Base-by-base conservation (phyloP, 2,888 invertebrate genomes). In the Pyrgus malvae region DNA sequence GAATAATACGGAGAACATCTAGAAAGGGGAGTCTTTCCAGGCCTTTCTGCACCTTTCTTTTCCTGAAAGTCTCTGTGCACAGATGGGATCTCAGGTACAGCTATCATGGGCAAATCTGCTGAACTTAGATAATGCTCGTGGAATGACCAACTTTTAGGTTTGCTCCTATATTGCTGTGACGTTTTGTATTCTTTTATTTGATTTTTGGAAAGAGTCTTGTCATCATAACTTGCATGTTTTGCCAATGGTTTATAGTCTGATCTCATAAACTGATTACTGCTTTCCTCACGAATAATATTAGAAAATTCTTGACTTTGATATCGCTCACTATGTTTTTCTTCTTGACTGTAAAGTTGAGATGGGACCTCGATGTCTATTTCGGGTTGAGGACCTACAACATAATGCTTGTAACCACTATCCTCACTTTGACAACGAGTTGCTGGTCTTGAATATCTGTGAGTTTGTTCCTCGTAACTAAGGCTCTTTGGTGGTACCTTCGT, bases 1-100 rank as follows among this genome's bases (percentile, higher is more conserved):
- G 94, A 94, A 75, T 94, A 94, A 72, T 94, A 94, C 0, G 94
- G 94, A 1, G 94, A 94, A 69, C 94, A 94, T 71, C 94, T 93
- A 0, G 93, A 91, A 23, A 94, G 76, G 62, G 91, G 91, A 11
- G 90, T 90, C 69, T 92, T 92, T 33, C 83, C 91, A 53, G 92
- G 91, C 53, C 88, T 72, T 44, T 90, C 90, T 8, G 63, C 69
- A 2, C 76, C 75, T 59, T 78, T 91, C 69, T 69, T 91, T 72
- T 78, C 91, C 70, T 73, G 87, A 66, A 77, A 78, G 75, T 83
- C 92, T 76, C 81, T 80, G 61, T 86, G 83, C 33, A 72, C 91
- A 65, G 72, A 84, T 64, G 81, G 88, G 76, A 88, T 68, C 69
- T 91, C 92, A 38, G 92, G 92, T 16, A 92, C 91, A 14, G 92